phyloP scores from a whole-genome alignment of 2,113 vertebrate genomes.

The Riparia riparia region DNA sequence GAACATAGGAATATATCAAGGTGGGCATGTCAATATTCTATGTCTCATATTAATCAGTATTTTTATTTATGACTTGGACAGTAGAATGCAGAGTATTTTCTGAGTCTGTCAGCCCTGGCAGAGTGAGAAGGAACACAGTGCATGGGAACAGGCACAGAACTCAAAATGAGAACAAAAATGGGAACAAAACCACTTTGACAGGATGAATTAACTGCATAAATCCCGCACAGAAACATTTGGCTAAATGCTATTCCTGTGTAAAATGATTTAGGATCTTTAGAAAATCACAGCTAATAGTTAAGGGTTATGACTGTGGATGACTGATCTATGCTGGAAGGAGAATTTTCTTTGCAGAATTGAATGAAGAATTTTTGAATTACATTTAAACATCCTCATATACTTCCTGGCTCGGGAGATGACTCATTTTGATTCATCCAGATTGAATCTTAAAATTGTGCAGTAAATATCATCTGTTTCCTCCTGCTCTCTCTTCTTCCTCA shows the following conservation, averaged over 20 bases:
- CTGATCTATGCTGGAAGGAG: background rate
- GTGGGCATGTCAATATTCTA: rapidly evolving
- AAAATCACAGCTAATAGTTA: background rate
- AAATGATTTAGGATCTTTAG: background rate
- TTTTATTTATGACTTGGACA: background rate
- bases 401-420: background rate
- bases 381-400: background rate
- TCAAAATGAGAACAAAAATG: too few species aligned
- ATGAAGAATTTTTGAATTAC: background rate
- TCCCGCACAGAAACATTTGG: background rate
- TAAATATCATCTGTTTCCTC: background rate
- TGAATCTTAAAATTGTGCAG: background rate
- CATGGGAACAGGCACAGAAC: background rate
- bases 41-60: background rate
- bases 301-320: background rate
- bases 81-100: background rate
- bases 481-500: background rate
- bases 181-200: background rate
- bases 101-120: background rate
- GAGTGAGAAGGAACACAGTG: background rate
- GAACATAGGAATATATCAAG: background rate
- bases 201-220: background rate
- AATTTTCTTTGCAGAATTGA: background rate
- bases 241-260: background rate
- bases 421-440: background rate